Evolutionary conservation across 2,113 vertebrate species (phyloP).

Genomic region (Misgurnus mizolepis): DNA sequence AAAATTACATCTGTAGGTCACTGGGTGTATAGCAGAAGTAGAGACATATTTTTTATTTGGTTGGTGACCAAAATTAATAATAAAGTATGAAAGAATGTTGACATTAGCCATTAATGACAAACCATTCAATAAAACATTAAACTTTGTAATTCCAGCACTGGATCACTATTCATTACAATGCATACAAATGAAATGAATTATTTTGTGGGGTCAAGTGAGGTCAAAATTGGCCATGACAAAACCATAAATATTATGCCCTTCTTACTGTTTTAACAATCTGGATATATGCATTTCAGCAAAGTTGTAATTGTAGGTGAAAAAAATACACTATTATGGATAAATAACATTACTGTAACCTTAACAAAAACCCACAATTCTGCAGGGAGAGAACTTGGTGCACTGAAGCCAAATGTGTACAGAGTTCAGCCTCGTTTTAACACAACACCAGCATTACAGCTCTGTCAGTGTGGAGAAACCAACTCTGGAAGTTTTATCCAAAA

Average conservation of each 20-base stretch:
- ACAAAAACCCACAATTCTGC: conserved; percentile 58
- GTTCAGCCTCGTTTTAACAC: conserved; percentile 70
- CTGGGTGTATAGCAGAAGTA: neutral
- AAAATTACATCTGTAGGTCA: neutral
- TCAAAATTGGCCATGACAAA: too few species aligned
- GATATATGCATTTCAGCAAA: conserved; percentile 2
- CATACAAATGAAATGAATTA: too few species aligned
- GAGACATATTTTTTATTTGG: neutral
- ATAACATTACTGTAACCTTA: conserved; percentile 29
- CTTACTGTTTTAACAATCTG: neutral
- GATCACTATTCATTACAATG: too few species aligned
- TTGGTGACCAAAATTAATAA: neutral
- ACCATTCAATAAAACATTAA: too few species aligned
- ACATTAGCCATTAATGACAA: too few species aligned
- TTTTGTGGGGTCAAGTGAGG: too few species aligned
- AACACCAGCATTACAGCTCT: conserved; percentile 59
- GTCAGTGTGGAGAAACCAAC: conserved; percentile 61
- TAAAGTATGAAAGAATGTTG: too few species aligned
- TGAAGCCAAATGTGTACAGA: conserved; percentile 69
- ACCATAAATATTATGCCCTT: neutral
- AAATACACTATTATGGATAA: conserved; percentile 2
- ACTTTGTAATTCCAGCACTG: too few species aligned
- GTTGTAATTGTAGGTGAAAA: conserved; percentile 19
- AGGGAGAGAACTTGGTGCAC: conserved; percentile 60
- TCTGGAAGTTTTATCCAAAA: conserved; percentile 60